Base-by-base conservation (phyloP, 2,888 invertebrate genomes). In the Cephus runcator region DNA sequence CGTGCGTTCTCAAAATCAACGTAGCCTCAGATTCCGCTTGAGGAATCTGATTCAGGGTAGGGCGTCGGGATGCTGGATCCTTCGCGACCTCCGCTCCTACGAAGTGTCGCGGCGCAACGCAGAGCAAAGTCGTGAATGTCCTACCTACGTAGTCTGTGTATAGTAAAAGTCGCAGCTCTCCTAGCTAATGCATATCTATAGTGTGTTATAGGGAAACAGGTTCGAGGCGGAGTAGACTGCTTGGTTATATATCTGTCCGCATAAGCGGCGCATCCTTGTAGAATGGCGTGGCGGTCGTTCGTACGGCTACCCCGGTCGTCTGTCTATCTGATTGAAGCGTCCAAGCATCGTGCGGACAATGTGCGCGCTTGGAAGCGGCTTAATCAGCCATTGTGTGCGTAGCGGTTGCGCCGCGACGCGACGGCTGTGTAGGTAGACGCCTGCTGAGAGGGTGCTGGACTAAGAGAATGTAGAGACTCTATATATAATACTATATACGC, bases 361-460 rank as follows among this genome's bases (percentile, higher is more conserved):
- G 87, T 87, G 85, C 85, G 85, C 86, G 84, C 85, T 86, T 86
- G 85, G 87, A 88, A 86, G 88, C 88, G 87, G 88, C 88, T 89
- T 89, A 89, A 89, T 89, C 89, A 89, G 85, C 86, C 84, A 88
- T 88, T 88, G 88, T 87, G 82, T 82, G 84, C 82, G 76, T 79
- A 75, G 75, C 76, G 81, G 82, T 83, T 80, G 35, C 73, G n/a
- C 34, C 73, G 34, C 40, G 15, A 2, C 40, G 77, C 80, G 77
- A 75, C 81, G 79, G 78, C 79, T 75, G 79, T 79, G 79, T 77
- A 79, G 79, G 77, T 80, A 80, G 80, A 83, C 78, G 77, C 78
- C 79, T 34, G 81, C 82, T 79, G 81, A 75, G 81, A 82, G 79
- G 80, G 79, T 81, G 77, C 40, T 40, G 40, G 40, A 15, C 40